These are phyloP conservation scores for Biston stratarius DNA, from an alignment of 2,888 invertebrate species.

Conservation along the genomic window DNA sequence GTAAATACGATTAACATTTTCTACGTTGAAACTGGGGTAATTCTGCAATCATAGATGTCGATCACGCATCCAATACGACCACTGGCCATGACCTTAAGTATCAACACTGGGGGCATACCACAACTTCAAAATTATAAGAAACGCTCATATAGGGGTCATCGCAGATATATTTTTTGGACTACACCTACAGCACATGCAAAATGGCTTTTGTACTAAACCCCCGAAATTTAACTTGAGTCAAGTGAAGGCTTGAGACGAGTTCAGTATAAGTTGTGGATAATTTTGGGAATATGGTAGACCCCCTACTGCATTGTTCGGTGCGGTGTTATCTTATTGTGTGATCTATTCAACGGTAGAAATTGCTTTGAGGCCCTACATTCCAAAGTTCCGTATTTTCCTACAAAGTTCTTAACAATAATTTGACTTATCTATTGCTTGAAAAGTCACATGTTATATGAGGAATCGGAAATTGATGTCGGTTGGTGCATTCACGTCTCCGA, in stretches of 20 bases:
- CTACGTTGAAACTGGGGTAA: constrained; percentile 40
- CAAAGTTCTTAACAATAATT: too few species aligned
- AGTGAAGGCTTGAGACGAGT: too few species aligned
- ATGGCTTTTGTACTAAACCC: too few species aligned
- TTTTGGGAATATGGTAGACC: not conserved
- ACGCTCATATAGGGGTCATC: not conserved
- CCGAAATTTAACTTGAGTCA: too few species aligned
- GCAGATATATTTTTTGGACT: not conserved
- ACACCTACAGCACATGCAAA: too few species aligned
- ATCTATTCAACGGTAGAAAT: not conserved
- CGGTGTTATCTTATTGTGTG: not conserved
- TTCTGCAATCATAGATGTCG: constrained; percentile 30
- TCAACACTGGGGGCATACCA: not conserved
- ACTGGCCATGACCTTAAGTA: constrained; percentile 19
- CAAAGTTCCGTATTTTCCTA: too few species aligned
- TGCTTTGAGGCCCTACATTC: too few species aligned
- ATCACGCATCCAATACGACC: constrained; percentile 31
- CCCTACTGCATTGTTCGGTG: not conserved
- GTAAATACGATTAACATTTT: constrained; percentile 14
- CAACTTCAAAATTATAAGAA: not conserved
- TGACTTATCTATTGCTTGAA: too few species aligned
- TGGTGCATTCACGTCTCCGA: not conserved
- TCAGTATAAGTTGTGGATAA: too few species aligned
- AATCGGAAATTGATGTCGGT: too few species aligned
- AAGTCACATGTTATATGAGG: too few species aligned